Evolutionary conservation across 53 echinoderm and acorn worm genomes (phyloP), one percentile per base, ranked within the genome.

Genomic region (Temnopleurus reevesii): DNA sequence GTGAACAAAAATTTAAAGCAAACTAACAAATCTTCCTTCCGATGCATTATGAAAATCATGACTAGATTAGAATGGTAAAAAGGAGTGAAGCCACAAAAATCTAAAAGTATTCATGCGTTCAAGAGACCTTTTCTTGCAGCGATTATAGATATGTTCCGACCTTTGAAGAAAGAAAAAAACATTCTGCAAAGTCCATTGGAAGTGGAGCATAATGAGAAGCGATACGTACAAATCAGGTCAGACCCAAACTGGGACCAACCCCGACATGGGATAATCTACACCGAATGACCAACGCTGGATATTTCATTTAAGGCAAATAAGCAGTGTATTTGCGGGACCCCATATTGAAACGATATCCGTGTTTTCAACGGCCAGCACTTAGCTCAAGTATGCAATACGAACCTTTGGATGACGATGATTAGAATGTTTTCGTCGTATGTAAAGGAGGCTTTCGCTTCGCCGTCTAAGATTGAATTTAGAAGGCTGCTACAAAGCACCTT

Each of bases 341-440:
- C 19, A 38, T 41, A 71, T 71, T 71, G 71, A 71, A 71, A 71
- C 41, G n/a, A 71, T 71, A 71, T 71, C 71, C 71, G 71, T 36
- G 36, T 41, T 71, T 71, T 71, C 71, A 71, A 71, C 71, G n/a
- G 71, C 71, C 36, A 19, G 71, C 71, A 71, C 71, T 71, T 71
- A 71, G 21, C 38, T 41, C n/a, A 71, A 71, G 71, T 71, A 71
- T 71, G 71, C 43, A 71, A 71, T 71, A 38, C 41, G 43, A n/a
- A 71, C 71, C 71, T 0, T n/a, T 36, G 38, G 8, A 9, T 36
- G 71, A 71, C 71, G 71, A 8, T 71, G 71, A 71, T 41, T 71
- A 71, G 38, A 71, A 71, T 71, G 71, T 71, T 71, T 71, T 71
- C 41, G 71, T 71, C 71, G 41, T 21, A 71, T 36, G 71, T 71